Evolutionary conservation across 1,140 invertebrate genomes (phyloP), one percentile per base, ranked within the genome.

Genomic region (Schlechtendalia chinensis): DNA sequence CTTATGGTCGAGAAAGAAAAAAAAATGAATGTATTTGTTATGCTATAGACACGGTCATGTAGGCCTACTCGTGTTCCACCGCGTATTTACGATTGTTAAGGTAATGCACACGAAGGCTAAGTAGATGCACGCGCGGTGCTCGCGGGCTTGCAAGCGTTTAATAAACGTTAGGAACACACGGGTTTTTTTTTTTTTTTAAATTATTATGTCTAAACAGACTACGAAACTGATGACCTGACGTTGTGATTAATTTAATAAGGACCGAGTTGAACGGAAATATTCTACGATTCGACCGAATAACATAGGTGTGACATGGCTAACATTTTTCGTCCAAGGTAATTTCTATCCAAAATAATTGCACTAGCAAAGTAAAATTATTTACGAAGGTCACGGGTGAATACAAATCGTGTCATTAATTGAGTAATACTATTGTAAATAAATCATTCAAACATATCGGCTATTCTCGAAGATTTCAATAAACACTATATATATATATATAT

Each of bases 281-380:
- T 71, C 2, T 5, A 19, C 0, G 16, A 47, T 71, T 71, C 19
- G 24, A 53, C 19, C 27, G n/a, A 47, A 69, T 65, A 69, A 47
- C 39, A 47, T 22, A 14, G 65, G n/a, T 47, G n/a, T 47, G 22
- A 71, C 16, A 14, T 71, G 11, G 12, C 29, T 65, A 14, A 29
- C 10, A 27, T 32, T 39, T 32, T 14, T 69, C 45, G n/a, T n/a
- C 47, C 65, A 69, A 69, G 65, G 65, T n/a, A 10, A 47, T n/a
- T 69, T 69, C n/a, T 45, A 39, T 47, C 39, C 65, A 69, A 69
- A 47, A 69, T 47, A 69, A 69, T 69, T 32, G 24, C 59, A 63
- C 59, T 19, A 22, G 65, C n/a, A 24, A 45, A 47, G 16, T 16
- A 24, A 69, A 69, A 24, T 69, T 69, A 24, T 47, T 47, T 69